Percentiles rank a stretch among this genome's conserved stretches.
phyloP scores from a whole-genome alignment of 2,888 invertebrate genomes.

The Yponomeuta plumbellus region DNA sequence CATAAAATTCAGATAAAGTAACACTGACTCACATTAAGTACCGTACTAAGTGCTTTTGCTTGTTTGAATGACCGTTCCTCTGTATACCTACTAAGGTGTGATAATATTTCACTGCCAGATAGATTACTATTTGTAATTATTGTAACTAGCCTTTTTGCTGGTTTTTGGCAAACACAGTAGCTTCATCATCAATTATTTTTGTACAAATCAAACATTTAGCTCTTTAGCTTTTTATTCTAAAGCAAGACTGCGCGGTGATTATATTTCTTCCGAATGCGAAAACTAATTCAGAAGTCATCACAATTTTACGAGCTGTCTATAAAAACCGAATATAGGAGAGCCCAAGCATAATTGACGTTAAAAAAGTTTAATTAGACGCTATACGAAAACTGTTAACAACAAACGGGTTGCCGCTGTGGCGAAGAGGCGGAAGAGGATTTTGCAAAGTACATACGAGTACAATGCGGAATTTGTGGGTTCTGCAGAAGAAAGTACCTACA shows the following conservation, averaged over 20 bases:
- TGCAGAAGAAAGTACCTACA: not conserved
- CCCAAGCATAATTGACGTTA: constrained; percentile 3
- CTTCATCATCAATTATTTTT: constrained; percentile 33
- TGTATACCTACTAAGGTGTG: constrained; percentile 48
- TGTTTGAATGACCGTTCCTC: constrained; percentile 48
- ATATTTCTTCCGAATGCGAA: not conserved
- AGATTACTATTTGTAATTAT: constrained; percentile 41
- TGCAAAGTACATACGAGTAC: not conserved
- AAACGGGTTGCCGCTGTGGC: not conserved
- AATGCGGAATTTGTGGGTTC: not conserved
- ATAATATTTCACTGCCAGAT: constrained; percentile 53
- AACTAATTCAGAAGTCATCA: constrained; percentile 13
- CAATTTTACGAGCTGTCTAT: constrained; percentile 4
- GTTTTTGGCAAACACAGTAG: no score
- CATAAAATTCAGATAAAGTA: constrained; percentile 58
- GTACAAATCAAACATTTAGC: constrained; percentile 21
- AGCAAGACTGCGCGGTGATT: not conserved
- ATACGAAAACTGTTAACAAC: not conserved
- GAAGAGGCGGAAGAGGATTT: not conserved
- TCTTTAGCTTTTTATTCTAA: no score
- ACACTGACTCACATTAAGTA: constrained; percentile 36
- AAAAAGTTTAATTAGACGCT: constrained; percentile 4
- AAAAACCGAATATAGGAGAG: constrained; percentile 4
- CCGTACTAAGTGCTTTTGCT: constrained; percentile 39
- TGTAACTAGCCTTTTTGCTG: constrained; percentile 31